These are phyloP conservation scores for Cecropterus lyciades DNA, from an alignment of 1,140 invertebrate genomes.

Conservation along the genomic window DNA sequence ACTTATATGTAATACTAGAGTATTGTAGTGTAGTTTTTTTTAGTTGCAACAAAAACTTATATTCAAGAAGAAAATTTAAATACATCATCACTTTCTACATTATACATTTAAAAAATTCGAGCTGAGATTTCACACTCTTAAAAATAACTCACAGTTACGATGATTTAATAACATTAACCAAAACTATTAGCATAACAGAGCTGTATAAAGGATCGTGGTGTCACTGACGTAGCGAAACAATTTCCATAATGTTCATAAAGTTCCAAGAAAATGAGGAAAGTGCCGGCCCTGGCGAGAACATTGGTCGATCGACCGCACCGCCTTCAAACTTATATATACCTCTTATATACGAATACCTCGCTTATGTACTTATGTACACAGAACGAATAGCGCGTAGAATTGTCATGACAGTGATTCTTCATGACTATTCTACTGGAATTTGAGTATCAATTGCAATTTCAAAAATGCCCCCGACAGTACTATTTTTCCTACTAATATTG, in stretches of 20 bases:
- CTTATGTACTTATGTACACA: conserved; percentile 11
- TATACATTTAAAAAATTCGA: no score
- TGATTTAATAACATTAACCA: neutral
- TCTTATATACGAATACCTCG: conserved; percentile 2
- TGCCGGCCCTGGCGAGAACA: conserved; percentile 22
- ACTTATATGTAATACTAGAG: no score
- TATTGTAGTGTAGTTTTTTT: no score
- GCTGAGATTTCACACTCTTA: no score
- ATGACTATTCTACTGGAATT: no score
- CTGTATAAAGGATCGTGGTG: neutral
- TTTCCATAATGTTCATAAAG: conserved; percentile 13
- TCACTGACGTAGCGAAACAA: conserved; percentile 1
- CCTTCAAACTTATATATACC: conserved; percentile 8
- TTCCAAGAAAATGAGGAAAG: conserved; percentile 20
- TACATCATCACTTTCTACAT: no score
- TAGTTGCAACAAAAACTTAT: no score
- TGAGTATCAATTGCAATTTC: no score
- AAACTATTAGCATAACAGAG: neutral
- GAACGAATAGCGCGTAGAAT: conserved; percentile 7
- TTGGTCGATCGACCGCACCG: conserved; percentile 21
- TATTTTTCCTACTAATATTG: no score
- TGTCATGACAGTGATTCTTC: neutral
- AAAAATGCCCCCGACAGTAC: no score
- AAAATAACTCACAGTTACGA: neutral
- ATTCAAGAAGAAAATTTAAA: no score